Evolutionary conservation across 2,888 invertebrate species (phyloP), one percentile per base, ranked within the genome.

Genomic region (Aricia artaxerxes): DNA sequence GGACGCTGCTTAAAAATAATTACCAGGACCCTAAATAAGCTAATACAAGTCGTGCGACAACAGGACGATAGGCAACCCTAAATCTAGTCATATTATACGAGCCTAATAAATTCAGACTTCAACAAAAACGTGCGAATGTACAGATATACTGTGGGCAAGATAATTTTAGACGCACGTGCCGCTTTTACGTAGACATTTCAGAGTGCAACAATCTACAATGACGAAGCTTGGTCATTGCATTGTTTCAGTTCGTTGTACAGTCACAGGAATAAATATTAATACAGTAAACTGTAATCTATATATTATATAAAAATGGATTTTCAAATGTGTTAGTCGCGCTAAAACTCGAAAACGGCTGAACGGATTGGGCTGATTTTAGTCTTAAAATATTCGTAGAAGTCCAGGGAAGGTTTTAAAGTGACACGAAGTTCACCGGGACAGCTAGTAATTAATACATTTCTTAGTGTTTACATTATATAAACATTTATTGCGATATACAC

Each of bases 161-260:
- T 69, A 69, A 69, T 69, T 69, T 69, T 38, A 69, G 69, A 69
- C 38, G 69, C 69, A 69, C 69, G 69, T 38, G 69, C 4, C 24
- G 69, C 69, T 69, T 69, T 69, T 69, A 35, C 35, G 69, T 69
- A 38, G 13, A 38, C 40, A 72, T 53, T 79, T 69, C 53, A 40
- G 72, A 72, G 79, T 79, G 69, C 79, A 79, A 79, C 72, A 79
- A 79, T 35, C 69, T n/a, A 77, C 78, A 78, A 77, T 79, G 77
- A 69, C 57, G 76, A 49, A n/a, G 79, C 38, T 9, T 64, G 64
- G 31, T 64, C 64, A 35, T 38, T 35, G 69, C 35, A 69, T 69
- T 69, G 69, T 69, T 69, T 69, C 69, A 69, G 69, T 69, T 35
- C 69, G 13, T 38, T 69, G 69, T 69, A 13, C 69, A 69, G 38